Evolutionary conservation across 2,888 invertebrate species (phyloP), one percentile per base, ranked within the genome.

Genomic region (Acrobasis consociella): DNA sequence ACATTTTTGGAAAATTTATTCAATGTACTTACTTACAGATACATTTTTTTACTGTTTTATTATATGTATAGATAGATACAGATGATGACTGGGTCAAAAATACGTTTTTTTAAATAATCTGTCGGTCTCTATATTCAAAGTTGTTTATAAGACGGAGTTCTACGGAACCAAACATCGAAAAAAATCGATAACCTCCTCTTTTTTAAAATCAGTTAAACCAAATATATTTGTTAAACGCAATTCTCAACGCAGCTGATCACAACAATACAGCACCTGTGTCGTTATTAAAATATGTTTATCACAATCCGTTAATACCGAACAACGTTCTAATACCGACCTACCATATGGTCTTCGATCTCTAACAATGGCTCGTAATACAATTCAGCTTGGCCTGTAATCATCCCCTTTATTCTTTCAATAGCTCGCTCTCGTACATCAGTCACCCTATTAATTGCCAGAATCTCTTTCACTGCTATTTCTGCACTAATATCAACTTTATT

Each of bases 391-490:
- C 76, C 80, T 80, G 82, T 85, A 87, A 89, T 89, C 89, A 87
- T 89, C 83, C 83, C 85, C 77, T 80, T 82, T 80, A 78, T 81
- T 72, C 74, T 79, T 83, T 85, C 85, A 86, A 86, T 86, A 81
- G 83, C 81, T 74, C 74, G 69, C 74, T 77, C 79, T 82, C 82
- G 82, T 83, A 81, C 84, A 89, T 87, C 87, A 83, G 82, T 86
- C 87, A 86, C 87, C 89, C 89, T 86, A 87, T 87, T 89, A 89
- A 89, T 87, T 83, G 86, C 80, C 77, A 74, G 78, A 82, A 80
- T 79, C 75, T 79, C 72, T 82, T 83, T 82, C 72, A 72, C 67
- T 58, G 1, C 38, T 5, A 0, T 11, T 2, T 17, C 13, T 63
- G 68, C 13, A 60, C 53, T 16, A 78, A 71, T 74, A 58, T 67